phyloP scores from a whole-genome alignment of 2,888 invertebrate genomes.

The Drosophila setosimentum region DNA sequence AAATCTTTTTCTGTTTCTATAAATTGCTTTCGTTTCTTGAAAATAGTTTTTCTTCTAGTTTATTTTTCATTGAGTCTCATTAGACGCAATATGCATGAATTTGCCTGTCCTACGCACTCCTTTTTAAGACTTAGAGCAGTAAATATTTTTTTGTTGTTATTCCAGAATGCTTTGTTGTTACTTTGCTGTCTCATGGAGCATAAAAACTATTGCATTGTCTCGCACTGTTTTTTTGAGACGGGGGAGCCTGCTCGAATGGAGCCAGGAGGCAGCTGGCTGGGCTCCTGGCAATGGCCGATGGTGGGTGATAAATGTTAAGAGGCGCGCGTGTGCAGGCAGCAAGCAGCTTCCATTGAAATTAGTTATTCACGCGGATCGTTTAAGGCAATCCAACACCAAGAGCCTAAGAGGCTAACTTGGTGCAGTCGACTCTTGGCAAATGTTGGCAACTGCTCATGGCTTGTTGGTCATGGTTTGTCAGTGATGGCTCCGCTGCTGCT shows the following conservation, averaged over 20 bases:
- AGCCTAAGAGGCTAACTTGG: slow-evolving; percentile 29
- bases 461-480: slow-evolving; percentile 79
- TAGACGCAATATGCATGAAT: slow-evolving; percentile 64
- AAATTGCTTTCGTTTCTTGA: slow-evolving; percentile 4
- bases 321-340: slow-evolving; percentile 63
- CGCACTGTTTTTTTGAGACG: slow-evolving; percentile 9
- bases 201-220: slow-evolving; percentile 66
- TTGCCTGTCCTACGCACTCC: slow-evolving; percentile 73
- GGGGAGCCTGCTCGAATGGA: slow-evolving; percentile 4
- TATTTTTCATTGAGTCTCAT: slow-evolving; percentile 51
- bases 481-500: slow-evolving; percentile 53
- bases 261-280: slow-evolving; percentile 34
- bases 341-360: slow-evolving; percentile 83
- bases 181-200: slow-evolving; percentile 34
- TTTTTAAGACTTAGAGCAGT: slow-evolving; percentile 56
- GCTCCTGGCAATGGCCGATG: slow-evolving; percentile 64
- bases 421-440: slow-evolving; percentile 22
- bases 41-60: slow-evolving; percentile 6
- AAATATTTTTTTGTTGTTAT: slow-evolving; percentile 33
- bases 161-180: slow-evolving; percentile 16
- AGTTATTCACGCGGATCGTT: slow-evolving; percentile 85
- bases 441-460: slow-evolving; percentile 24
- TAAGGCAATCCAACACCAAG: slow-evolving; percentile 81
- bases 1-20: slow-evolving; percentile 15
- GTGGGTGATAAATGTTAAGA: slow-evolving; percentile 82